A percentile compares a stretch with the other conserved stretches of the same genome.
Conservation (phyloP, 1,140 invertebrate genomes). For the Drosophila bipectinata region DNA sequence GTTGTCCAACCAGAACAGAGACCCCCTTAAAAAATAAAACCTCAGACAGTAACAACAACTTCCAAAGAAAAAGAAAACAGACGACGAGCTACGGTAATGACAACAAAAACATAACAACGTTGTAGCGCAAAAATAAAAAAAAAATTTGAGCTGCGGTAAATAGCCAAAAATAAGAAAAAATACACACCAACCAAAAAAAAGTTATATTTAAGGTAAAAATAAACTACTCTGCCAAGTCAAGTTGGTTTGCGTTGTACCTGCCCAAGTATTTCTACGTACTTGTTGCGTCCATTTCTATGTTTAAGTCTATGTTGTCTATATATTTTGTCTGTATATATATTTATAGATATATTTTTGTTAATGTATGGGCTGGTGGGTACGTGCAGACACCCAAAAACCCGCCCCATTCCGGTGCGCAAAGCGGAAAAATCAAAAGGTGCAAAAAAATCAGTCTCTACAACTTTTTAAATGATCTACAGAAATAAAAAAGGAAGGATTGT, state of each 20-base stretch:
- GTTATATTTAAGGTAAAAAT: constrained; percentile 38
- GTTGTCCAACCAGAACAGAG: constrained; percentile 19
- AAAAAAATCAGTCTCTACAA: constrained; percentile 17
- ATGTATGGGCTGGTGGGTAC: constrained; percentile 28
- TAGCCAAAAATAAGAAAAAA: constrained; percentile 31
- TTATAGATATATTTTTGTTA: neutral
- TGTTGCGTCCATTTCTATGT: constrained; percentile 16
- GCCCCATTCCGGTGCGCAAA: constrained; percentile 43
- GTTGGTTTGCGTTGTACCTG: constrained; percentile 37
- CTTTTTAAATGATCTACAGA: neutral
- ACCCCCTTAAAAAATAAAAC: neutral
- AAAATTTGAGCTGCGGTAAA: constrained; percentile 44
- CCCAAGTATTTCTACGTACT: constrained; percentile 8
- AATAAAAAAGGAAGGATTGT: neutral
- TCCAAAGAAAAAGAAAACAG: constrained; percentile 26
- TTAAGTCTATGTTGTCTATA: constrained; percentile 32
- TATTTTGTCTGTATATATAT: constrained; percentile 5
- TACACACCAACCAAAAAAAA: constrained; percentile 18
- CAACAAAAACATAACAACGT: constrained; percentile 31
- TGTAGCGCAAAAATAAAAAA: constrained; percentile 37
- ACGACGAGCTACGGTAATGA: constrained; percentile 41
- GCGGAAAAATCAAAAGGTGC: constrained; percentile 52
- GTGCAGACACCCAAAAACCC: constrained; percentile 64
- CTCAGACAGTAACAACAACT: constrained; percentile 27
- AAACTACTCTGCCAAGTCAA: constrained; percentile 42